A percentile compares a stretch with the other conserved stretches of the same genome.
These are phyloP conservation scores for Pedicia rivosa DNA, from an alignment of 2,888 invertebrate genomes.

Conservation along the genomic window DNA sequence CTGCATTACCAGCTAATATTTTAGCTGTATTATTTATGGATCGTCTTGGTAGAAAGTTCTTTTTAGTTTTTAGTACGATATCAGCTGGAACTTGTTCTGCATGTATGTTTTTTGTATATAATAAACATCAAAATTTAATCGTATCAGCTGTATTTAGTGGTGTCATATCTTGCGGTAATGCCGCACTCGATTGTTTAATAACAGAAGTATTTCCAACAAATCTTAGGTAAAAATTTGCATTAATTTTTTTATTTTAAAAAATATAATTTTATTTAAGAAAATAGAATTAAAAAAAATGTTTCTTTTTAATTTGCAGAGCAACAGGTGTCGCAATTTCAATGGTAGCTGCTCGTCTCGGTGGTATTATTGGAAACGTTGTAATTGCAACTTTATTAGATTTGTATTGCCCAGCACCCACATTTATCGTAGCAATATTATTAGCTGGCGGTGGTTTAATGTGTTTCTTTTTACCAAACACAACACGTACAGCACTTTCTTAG, in stretches of 20 bases:
- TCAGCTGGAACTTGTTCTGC: constrained; percentile 72
- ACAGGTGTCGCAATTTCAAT: constrained; percentile 84
- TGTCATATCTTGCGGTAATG: constrained; percentile 77
- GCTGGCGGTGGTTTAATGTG: constrained; percentile 78
- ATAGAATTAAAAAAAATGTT: not conserved
- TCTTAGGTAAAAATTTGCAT: constrained; percentile 43
- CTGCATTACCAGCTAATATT: constrained; percentile 72
- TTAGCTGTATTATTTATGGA: constrained; percentile 74
- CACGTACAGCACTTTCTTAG: constrained; percentile 45
- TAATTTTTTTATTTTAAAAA: not conserved
- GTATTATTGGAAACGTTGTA: constrained; percentile 57
- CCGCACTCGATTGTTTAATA: constrained; percentile 79
- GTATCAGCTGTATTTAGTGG: constrained; percentile 77
- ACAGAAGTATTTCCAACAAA: constrained; percentile 89
- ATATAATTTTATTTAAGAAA: not conserved
- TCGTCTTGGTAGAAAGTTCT: constrained; percentile 58
- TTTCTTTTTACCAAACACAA: constrained; percentile 79
- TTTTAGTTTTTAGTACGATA: constrained; percentile 67
- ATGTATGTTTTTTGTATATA: constrained; percentile 70
- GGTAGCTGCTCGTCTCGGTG: constrained; percentile 78
- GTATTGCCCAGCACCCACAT: constrained; percentile 83
- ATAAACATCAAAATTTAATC: constrained; percentile 65
- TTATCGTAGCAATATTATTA: constrained; percentile 72
- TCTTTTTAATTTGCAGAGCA: constrained; percentile 39
- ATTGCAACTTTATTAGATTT: constrained; percentile 76